Evolutionary conservation across 2,113 vertebrate species (phyloP).

Genomic region (Ailuropoda melanoleuca): DNA sequence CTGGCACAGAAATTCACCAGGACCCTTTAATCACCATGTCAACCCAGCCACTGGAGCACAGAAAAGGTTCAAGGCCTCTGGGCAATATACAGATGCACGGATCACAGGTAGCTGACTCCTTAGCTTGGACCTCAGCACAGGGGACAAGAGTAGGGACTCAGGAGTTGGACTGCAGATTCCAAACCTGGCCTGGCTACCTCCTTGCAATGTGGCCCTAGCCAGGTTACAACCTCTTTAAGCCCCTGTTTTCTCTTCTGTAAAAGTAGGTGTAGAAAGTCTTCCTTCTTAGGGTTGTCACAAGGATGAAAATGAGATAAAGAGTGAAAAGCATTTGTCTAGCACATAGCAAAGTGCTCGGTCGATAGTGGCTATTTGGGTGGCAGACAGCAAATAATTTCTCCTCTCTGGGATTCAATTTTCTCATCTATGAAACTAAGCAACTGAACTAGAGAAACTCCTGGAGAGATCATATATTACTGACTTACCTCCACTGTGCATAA

Average conservation of each 20-base stretch:
- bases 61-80: not conserved
- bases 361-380: not conserved
- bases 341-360: not conserved
- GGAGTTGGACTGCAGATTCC: not conserved
- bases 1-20: not conserved
- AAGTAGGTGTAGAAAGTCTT: not conserved
- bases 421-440: constrained; percentile 12
- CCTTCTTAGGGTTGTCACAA: not conserved
- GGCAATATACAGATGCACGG: not conserved
- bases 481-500: not conserved
- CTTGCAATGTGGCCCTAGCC: not conserved
- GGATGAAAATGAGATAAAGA: not conserved
- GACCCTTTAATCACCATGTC: not conserved
- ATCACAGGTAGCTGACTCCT: not conserved
- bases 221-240: not conserved
- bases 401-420: constrained; percentile 14
- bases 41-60: not conserved
- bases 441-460: not conserved
- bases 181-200: not conserved
- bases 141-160: not conserved
- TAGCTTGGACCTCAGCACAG: not conserved
- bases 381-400: not conserved
- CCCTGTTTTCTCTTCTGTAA: not conserved
- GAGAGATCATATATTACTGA: not conserved
- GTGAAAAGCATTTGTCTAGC: not conserved